These are phyloP conservation scores for Trachelus stipa DNA, from an alignment of 2,888 invertebrate genomes.

Conservation along the genomic window DNA sequence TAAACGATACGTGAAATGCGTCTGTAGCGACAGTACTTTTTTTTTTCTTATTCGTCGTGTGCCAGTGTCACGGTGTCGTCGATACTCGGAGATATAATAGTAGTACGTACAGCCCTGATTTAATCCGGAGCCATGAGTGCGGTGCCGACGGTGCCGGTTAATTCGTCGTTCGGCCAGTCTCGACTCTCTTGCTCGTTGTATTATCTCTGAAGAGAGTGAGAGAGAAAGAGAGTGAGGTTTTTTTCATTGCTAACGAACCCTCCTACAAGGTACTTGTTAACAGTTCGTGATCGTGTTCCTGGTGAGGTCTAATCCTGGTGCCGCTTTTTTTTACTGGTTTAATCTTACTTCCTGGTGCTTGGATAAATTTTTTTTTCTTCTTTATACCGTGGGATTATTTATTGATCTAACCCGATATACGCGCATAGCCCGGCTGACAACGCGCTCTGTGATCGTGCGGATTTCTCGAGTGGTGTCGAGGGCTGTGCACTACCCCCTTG, in stretches of 20 bases:
- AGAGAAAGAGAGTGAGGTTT: not conserved
- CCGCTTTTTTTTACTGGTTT: not conserved
- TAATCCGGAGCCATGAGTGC: not conserved
- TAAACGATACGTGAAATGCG: not conserved
- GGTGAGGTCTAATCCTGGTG: not conserved
- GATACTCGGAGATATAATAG: not conserved
- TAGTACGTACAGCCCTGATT: not conserved
- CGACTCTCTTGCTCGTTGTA: not conserved
- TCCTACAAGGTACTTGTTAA: not conserved
- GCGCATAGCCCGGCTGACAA: not conserved
- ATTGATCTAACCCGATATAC: not conserved
- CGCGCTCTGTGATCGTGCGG: not conserved
- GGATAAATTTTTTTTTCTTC: not conserved
- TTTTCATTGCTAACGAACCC: not conserved
- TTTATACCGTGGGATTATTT: not conserved
- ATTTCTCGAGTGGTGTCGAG: conserved; percentile 9
- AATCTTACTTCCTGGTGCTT: not conserved
- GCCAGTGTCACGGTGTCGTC: not conserved
- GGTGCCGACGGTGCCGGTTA: not conserved
- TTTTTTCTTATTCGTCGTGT: not conserved
- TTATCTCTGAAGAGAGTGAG: not conserved
- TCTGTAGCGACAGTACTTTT: not conserved
- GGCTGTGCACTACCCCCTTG: not conserved
- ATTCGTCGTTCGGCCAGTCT: not conserved
- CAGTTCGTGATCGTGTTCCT: not conserved